These are phyloP conservation scores for Mantis religiosa DNA, from an alignment of 2,888 invertebrate genomes.

Conservation along the genomic window DNA sequence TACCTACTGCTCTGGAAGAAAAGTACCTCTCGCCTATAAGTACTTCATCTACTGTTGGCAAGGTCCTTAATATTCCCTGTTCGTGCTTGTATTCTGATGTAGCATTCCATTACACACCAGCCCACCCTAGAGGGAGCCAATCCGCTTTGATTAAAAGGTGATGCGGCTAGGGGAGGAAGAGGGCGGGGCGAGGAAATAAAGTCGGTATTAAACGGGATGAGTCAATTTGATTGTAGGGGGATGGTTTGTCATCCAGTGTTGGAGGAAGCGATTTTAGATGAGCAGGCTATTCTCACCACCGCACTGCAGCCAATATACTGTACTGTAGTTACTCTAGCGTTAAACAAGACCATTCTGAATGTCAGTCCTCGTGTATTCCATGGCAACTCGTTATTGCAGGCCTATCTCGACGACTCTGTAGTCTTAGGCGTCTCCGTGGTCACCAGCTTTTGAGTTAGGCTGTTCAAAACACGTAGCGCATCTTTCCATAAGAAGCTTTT, in stretches of 20 bases:
- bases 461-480: too few relatives aligned
- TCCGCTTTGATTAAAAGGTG: slow-evolving; percentile 28
- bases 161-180: background rate
- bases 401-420: too few relatives aligned
- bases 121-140: slow-evolving; percentile 13
- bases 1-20: background rate
- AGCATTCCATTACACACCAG: background rate
- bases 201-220: slow-evolving; percentile 27
- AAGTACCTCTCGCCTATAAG: background rate
- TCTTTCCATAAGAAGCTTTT: too few relatives aligned
- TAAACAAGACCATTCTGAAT: too few relatives aligned
- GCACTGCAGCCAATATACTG: background rate
- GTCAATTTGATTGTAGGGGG: slow-evolving; percentile 30
- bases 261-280: background rate
- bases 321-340: too few relatives aligned
- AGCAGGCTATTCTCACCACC: background rate
- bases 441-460: too few relatives aligned
- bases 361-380: too few relatives aligned
- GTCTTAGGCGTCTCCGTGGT: too few relatives aligned
- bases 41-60: background rate
- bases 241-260: background rate
- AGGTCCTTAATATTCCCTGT: background rate
- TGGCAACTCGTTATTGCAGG: too few relatives aligned
- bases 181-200: slow-evolving; percentile 5
- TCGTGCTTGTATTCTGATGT: background rate